Percentiles rank a stretch among this genome's conserved stretches.
Conservation (phyloP, 2,113 vertebrate species). For the Philantomba maxwellii region DNA sequence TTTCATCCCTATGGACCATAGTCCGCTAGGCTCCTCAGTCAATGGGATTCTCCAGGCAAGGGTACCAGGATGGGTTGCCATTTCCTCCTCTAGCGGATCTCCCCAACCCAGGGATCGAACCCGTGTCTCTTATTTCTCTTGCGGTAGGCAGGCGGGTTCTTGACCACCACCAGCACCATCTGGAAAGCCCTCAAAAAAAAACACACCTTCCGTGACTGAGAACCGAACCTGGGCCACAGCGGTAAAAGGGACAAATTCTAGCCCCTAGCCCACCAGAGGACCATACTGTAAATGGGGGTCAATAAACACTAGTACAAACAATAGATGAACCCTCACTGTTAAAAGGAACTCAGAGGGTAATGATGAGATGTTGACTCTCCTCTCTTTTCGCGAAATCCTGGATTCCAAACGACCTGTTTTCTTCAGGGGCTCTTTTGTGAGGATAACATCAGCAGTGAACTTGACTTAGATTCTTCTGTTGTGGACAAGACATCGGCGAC, state of each 20-base stretch:
- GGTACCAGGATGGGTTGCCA: background rate
- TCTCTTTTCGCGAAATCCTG: background rate
- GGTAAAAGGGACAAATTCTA: background rate
- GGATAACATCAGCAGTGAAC: too few relatives aligned
- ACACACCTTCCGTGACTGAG: background rate
- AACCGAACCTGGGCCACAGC: background rate
- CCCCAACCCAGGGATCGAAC: background rate
- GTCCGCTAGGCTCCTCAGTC: background rate
- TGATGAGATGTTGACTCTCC: background rate
- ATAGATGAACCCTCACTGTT: background rate
- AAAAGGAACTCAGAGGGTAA: background rate
- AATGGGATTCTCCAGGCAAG: background rate
- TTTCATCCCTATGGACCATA: background rate
- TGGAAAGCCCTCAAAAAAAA: background rate
- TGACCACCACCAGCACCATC: background rate
- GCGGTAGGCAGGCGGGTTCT: background rate
- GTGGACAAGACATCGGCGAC: background rate
- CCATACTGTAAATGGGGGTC: background rate
- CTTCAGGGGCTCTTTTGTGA: background rate
- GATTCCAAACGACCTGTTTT: background rate
- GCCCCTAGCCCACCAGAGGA: background rate
- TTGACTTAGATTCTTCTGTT: background rate
- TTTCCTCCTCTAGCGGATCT: background rate
- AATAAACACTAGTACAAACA: background rate
- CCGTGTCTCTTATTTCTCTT: background rate